A percentile compares a stretch with the other conserved stretches of the same genome.
These are phyloP conservation scores for Colostygia pectinataria DNA, from an alignment of 2,888 invertebrate species.

Conservation along the genomic window DNA sequence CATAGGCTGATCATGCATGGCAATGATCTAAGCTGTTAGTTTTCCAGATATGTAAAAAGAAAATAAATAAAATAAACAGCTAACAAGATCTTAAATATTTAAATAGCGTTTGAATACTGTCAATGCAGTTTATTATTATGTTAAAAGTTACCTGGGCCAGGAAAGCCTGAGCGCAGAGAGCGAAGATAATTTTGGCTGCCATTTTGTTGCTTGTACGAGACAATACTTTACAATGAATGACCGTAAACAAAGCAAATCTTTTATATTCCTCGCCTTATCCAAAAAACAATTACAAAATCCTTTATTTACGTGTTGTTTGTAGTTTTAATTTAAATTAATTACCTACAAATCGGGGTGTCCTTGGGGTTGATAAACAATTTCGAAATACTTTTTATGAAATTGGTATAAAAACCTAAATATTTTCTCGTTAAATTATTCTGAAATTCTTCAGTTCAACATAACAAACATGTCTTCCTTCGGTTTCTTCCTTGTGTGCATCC, in stretches of 20 bases:
- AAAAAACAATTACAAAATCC: constrained; percentile 4
- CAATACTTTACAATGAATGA: constrained; percentile 19
- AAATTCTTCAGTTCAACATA: constrained; percentile 20
- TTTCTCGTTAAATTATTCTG: constrained; percentile 13
- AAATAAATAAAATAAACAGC: too few species aligned
- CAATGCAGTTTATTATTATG: neutral
- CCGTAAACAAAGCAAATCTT: neutral
- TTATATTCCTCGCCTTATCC: constrained; percentile 15
- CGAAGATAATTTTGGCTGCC: constrained; percentile 38
- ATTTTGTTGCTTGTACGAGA: constrained; percentile 31
- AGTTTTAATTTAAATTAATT: neutral
- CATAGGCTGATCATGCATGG: too few species aligned
- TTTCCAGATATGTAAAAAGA: too few species aligned
- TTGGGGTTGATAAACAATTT: constrained; percentile 18
- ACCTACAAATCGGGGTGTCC: constrained; percentile 1
- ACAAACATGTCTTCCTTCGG: constrained; percentile 33
- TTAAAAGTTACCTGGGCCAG: constrained; percentile 38
- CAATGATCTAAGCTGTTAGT: too few species aligned
- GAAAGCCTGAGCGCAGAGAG: constrained; percentile 42
- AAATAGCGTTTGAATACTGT: too few species aligned
- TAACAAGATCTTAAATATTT: too few species aligned
- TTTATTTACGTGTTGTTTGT: constrained; percentile 13
- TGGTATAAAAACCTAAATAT: constrained; percentile 21
- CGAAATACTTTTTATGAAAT: constrained; percentile 13
- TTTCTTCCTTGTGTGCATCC: constrained; percentile 31